These are phyloP conservation scores for Tachysurus fulvidraco DNA, from an alignment of 2,113 vertebrate genomes.

Conservation along the genomic window DNA sequence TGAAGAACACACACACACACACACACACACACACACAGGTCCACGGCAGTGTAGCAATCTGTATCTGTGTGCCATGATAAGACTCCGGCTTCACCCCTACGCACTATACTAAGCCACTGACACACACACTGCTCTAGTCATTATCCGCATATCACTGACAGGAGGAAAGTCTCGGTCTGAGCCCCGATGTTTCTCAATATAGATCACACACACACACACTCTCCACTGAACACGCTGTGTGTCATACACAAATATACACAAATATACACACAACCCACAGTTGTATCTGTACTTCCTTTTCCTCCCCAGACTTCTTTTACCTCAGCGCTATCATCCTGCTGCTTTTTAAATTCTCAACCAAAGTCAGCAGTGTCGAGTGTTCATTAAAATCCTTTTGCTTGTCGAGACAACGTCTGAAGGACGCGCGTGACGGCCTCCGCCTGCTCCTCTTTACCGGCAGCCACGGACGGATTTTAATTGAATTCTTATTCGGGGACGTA, in stretches of 20 bases:
- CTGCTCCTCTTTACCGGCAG: not conserved
- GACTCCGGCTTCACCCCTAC: conserved; percentile 11
- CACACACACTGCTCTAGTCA: conserved; percentile 27
- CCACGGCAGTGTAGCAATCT: conserved; percentile 21
- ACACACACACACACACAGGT: not conserved
- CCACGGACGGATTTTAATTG: not conserved
- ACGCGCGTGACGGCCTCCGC: conserved; percentile 49
- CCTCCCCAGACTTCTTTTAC: not conserved
- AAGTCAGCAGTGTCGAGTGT: conserved; percentile 51
- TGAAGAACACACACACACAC: not conserved
- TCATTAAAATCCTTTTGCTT: conserved; percentile 60
- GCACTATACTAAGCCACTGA: conserved; percentile 28
- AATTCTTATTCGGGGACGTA: not conserved
- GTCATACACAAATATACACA: conserved; percentile 16
- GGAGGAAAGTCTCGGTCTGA: conserved; percentile 13
- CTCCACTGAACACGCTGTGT: not conserved
- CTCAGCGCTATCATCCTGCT: not conserved
- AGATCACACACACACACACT: conserved; percentile 28
- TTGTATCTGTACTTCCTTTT: not conserved
- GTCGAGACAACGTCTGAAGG: conserved; percentile 55
- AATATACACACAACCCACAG: not conserved
- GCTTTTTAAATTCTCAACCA: conserved; percentile 41
- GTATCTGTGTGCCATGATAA: conserved; percentile 47
- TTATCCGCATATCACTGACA: conserved; percentile 48
- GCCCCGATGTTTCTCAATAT: conserved; percentile 30